phyloP scores from a whole-genome alignment of 2,797 vertebrate species.

The Uromys caudimaculatus region DNA sequence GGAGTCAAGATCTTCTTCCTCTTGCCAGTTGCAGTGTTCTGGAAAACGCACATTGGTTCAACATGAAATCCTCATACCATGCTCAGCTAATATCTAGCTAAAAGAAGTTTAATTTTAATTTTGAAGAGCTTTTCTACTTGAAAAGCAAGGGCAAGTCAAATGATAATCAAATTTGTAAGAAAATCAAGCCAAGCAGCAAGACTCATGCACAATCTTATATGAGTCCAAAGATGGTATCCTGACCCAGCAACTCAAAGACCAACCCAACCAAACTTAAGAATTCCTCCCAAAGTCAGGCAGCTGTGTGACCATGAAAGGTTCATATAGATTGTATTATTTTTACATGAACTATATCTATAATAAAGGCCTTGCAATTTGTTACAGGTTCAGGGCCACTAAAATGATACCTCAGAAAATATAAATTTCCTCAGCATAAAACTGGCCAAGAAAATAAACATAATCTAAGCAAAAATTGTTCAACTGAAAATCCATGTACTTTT shows the following conservation, averaged over 20 bases:
- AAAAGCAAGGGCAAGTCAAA: constrained; percentile 53
- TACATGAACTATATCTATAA: not conserved
- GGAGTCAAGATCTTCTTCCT: constrained; percentile 36
- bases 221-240: not conserved
- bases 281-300: not conserved
- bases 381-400: not conserved
- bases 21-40: constrained; percentile 12
- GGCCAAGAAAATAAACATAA: no score
- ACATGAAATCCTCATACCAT: not conserved
- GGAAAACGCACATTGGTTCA: constrained; percentile 42
- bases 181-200: not conserved
- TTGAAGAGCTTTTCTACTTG: constrained; percentile 67
- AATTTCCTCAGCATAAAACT: not conserved
- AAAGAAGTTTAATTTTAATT: constrained; percentile 64
- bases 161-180: constrained; percentile 13
- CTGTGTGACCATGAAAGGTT: not conserved
- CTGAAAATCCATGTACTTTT: constrained; percentile 1
- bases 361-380: not conserved
- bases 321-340: not conserved
- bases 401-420: not conserved
- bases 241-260: not conserved
- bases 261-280: not conserved
- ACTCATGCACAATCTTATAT: not conserved
- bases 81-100: constrained; percentile 43
- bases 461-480: not conserved